Base-by-base conservation (phyloP, 2,113 vertebrate species). In the Apteryx mantelli region DNA sequence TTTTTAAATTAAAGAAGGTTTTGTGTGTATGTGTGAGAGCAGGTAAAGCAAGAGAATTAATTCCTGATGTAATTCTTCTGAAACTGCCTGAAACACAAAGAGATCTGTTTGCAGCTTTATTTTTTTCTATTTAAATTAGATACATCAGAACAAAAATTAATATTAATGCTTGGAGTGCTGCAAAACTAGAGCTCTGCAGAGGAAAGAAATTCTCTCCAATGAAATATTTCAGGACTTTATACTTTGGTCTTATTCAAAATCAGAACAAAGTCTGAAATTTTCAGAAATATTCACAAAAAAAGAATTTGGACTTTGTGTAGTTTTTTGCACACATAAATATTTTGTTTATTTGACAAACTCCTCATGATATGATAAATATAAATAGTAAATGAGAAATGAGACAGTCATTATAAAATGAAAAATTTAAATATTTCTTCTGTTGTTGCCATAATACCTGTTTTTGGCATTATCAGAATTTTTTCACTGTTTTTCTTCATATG, bases 71-170 rank as follows among this genome's bases (percentile, higher is more conserved):
- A 87, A 65, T 52, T 87, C n/a, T 81, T 82, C 32, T 84, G 74
- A 66, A 95, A 55, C n/a, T 81, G 18, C 13, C 50, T 63, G 68
- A 30, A 82, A 63, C 53, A 87, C 46, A 68, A n/a, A 70, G n/a
- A 82, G 30, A 87, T 76, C 81, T 76, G 7, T 73, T 93, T 73
- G 84, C 32, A n/a, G 42, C 2, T 63, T 82, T 84, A 8, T 65
- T n/a, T 85, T 92, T 91, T 89, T 64, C n/a, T 18, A 76, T 92
- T 93, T 76, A 86, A 84, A 84, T 82, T 74, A 69, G 25, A 61
- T 68, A 52, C 38, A 61, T 40, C 30, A 36, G 30, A 42, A 5
- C 50, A 89, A 86, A 85, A 70, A 70, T 16, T 2, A 91, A 89
- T 91, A 93, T 84, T 96, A 82, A 93, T 92, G 21, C 6, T 46